These are phyloP conservation scores for Dilophus febrilis DNA, from an alignment of 2,888 invertebrate genomes.

Conservation along the genomic window DNA sequence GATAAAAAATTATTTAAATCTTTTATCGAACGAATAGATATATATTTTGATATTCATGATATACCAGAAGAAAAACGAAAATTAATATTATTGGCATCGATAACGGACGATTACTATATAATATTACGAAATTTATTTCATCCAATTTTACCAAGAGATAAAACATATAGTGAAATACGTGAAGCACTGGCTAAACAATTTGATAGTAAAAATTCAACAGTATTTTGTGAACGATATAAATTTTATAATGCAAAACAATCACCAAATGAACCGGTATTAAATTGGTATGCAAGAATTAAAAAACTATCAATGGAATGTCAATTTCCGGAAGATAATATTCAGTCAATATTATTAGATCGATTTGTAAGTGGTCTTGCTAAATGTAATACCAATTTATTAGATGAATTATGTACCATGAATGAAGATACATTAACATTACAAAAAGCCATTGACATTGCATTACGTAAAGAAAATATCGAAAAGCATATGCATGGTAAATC, in stretches of 20 bases:
- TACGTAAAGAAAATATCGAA: slow-evolving; percentile 3
- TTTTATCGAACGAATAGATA: slow-evolving; percentile 11
- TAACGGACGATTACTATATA: slow-evolving; percentile 11
- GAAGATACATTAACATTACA: slow-evolving; percentile 5
- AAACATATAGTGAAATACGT: slow-evolving; percentile 11
- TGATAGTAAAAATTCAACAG: slow-evolving; percentile 7
- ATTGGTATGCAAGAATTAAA: slow-evolving; percentile 12
- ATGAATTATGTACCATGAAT: slow-evolving; percentile 6
- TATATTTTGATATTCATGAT: slow-evolving; percentile 11
- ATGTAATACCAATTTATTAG: slow-evolving; percentile 3
- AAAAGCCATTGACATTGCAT: slow-evolving; percentile 5
- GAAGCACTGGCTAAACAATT: slow-evolving; percentile 9
- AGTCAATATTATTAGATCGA: slow-evolving; percentile 5
- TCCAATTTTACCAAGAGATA: slow-evolving; percentile 12
- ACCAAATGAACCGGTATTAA: slow-evolving; percentile 8
- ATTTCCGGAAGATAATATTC: slow-evolving; percentile 10
- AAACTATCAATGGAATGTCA: slow-evolving; percentile 13
- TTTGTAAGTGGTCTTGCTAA: slow-evolving; percentile 5
- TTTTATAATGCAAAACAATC: slow-evolving; percentile 13
- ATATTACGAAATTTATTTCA: slow-evolving; percentile 12
- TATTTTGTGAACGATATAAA: slow-evolving; percentile 10
- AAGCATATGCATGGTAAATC: not conserved
- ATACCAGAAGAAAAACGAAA: slow-evolving; percentile 10
- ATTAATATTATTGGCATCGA: slow-evolving; percentile 11
- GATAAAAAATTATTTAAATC: slow-evolving; percentile 5